Conservation (phyloP, 2,888 invertebrate genomes). For the Drosophila recens region DNA sequence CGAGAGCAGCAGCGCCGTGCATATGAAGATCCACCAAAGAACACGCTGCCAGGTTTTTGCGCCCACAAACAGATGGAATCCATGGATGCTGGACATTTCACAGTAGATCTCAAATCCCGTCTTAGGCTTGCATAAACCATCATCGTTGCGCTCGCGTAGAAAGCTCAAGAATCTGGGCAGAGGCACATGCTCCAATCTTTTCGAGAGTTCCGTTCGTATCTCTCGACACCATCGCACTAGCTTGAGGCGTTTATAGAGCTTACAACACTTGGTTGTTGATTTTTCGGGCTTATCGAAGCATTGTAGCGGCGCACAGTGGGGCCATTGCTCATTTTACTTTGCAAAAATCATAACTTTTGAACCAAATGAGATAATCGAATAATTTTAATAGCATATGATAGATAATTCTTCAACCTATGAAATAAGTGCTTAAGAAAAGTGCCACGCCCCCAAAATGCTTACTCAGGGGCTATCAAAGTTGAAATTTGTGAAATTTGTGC, state of each 20-base stretch:
- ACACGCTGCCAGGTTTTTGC: conserved; percentile 78
- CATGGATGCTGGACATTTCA: conserved; percentile 82
- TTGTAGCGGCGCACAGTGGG: conserved; percentile 57
- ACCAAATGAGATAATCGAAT: too few relatives aligned
- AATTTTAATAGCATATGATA: too few relatives aligned
- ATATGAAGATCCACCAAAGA: conserved; percentile 87
- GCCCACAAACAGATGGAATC: conserved; percentile 76
- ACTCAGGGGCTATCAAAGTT: too few relatives aligned
- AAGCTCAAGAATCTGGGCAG: conserved; percentile 63
- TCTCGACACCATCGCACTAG: conserved; percentile 40
- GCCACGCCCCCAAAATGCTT: too few relatives aligned
- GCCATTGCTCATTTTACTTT: too few relatives aligned
- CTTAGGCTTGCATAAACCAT: conserved; percentile 74
- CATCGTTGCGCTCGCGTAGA: conserved; percentile 75
- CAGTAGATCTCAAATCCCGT: conserved; percentile 83
- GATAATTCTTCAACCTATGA: too few relatives aligned
- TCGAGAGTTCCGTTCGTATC: conserved; percentile 1
- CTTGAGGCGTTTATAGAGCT: conserved; percentile 44
- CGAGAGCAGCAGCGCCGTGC: conserved; percentile 86
- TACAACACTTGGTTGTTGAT: background rate
- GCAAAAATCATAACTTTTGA: too few relatives aligned
- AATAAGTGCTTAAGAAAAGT: too few relatives aligned
- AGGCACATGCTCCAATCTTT: conserved; percentile 34
- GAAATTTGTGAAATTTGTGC: too few relatives aligned
- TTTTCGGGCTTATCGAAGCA: conserved; percentile 41